These are phyloP conservation scores for Cyphomyrmex costatus DNA, from an alignment of 1,140 invertebrate genomes.

Conservation along the genomic window DNA sequence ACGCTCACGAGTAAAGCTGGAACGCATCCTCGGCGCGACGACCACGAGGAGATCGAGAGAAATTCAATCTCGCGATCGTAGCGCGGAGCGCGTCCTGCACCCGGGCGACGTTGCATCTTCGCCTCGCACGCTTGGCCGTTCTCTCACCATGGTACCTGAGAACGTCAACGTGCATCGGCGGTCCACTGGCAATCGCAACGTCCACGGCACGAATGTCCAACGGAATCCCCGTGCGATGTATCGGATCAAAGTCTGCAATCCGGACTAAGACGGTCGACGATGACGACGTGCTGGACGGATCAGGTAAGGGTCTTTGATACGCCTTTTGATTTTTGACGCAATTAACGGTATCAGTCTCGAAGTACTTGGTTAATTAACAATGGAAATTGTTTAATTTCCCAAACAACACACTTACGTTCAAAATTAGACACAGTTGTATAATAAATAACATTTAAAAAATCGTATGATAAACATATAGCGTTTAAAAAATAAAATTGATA, in stretches of 20 bases:
- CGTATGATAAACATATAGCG: too few relatives aligned
- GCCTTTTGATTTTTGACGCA: neutral
- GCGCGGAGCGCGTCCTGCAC: neutral
- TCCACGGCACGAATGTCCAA: conserved; percentile 30
- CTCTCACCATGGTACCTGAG: conserved; percentile 54
- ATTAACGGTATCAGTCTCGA: neutral
- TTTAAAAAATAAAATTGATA: too few relatives aligned
- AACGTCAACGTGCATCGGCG: conserved; percentile 1
- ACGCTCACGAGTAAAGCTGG: neutral
- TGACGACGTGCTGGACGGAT: conserved; percentile 24
- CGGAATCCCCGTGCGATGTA: conserved; percentile 29
- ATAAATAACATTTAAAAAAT: too few relatives aligned
- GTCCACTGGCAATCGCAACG: conserved; percentile 12
- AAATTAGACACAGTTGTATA: too few relatives aligned
- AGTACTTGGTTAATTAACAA: neutral
- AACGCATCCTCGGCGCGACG: neutral
- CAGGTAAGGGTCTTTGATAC: neutral
- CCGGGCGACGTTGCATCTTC: neutral
- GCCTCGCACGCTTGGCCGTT: neutral
- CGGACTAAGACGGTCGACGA: conserved; percentile 58
- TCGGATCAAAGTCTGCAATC: conserved; percentile 63
- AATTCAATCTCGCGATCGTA: neutral
- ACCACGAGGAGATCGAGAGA: neutral
- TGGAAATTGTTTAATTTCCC: neutral
- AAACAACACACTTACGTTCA: too few relatives aligned